Evolutionary conservation across 1,140 invertebrate species (phyloP).

Genomic region (Mactra quadrangularis): DNA sequence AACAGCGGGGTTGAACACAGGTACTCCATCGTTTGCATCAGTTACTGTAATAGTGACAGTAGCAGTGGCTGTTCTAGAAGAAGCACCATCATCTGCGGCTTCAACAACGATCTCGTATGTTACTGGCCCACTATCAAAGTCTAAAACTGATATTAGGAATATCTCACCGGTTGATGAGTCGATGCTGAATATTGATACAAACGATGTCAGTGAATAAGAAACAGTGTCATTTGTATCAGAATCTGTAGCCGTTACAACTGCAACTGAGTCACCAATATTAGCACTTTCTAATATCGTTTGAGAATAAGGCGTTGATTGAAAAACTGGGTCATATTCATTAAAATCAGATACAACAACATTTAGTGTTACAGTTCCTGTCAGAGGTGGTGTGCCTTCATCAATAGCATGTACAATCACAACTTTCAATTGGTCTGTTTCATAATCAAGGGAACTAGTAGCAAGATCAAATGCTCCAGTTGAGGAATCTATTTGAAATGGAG

Average conservation of each 20-base stretch:
- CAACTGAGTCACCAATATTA: slow-evolving; percentile 46
- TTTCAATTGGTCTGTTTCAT: slow-evolving; percentile 36
- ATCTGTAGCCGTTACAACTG: slow-evolving; percentile 62
- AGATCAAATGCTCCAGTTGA: slow-evolving; percentile 22
- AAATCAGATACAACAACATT: slow-evolving; percentile 62
- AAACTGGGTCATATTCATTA: slow-evolving; percentile 63
- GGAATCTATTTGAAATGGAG: slow-evolving; percentile 22
- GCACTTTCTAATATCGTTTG: slow-evolving; percentile 50
- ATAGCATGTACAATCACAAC: slow-evolving; percentile 53
- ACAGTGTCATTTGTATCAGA: slow-evolving; percentile 50
- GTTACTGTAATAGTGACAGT: slow-evolving; percentile 65
- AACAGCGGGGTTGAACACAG: slow-evolving; percentile 65
- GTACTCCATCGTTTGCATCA: slow-evolving; percentile 72
- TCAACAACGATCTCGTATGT: slow-evolving; percentile 64
- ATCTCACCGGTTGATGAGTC: slow-evolving; percentile 59
- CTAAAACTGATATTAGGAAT: slow-evolving; percentile 40
- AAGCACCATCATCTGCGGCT: slow-evolving; percentile 66
- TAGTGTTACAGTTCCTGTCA: slow-evolving; percentile 58
- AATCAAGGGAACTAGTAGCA: slow-evolving; percentile 28
- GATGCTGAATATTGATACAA: slow-evolving; percentile 43
- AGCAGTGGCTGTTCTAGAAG: slow-evolving; percentile 47
- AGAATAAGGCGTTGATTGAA: slow-evolving; percentile 39
- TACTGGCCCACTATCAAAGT: slow-evolving; percentile 58
- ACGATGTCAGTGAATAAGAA: slow-evolving; percentile 38
- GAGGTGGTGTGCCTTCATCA: slow-evolving; percentile 49